A percentile compares a stretch with the other conserved stretches of the same genome.
phyloP scores from a whole-genome alignment of 1,140 invertebrate species.

The Papilio glaucus region DNA sequence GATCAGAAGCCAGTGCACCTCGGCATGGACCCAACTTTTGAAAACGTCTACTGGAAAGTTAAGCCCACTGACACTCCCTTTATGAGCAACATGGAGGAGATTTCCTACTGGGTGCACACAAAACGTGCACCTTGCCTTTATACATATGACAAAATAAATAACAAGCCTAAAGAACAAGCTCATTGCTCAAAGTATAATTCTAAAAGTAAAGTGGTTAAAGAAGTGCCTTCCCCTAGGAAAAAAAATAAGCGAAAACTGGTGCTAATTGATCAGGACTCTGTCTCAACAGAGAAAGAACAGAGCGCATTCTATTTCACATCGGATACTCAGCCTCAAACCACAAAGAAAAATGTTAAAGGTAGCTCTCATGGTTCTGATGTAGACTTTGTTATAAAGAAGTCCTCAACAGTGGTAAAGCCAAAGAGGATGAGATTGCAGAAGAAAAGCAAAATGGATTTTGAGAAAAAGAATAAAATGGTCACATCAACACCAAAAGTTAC shows the following conservation, averaged over 20 bases:
- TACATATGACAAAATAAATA: conserved; percentile 68
- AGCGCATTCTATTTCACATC: conserved; percentile 70
- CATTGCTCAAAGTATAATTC: conserved; percentile 58
- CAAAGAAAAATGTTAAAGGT: conserved; percentile 56
- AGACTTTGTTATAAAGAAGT: conserved; percentile 71
- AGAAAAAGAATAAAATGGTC: conserved; percentile 67
- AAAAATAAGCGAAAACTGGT: conserved; percentile 70
- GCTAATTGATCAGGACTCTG: conserved; percentile 63
- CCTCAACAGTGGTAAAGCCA: conserved; percentile 52
- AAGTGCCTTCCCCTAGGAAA: conserved; percentile 58
- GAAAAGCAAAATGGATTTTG: conserved; percentile 49
- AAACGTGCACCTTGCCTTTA: conserved; percentile 74
- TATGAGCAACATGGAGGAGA: conserved; percentile 78
- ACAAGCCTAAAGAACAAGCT: conserved; percentile 60
- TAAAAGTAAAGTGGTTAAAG: conserved; percentile 49
- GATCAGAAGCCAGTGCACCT: conserved; percentile 41
- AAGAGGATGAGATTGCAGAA: conserved; percentile 60
- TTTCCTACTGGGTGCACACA: conserved; percentile 74
- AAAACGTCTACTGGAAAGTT: conserved; percentile 15
- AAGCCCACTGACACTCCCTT: conserved; percentile 56
- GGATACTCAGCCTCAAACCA: conserved; percentile 50
- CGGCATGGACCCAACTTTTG: conserved; percentile 39
- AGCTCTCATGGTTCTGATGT: conserved; percentile 57
- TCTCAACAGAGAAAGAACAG: conserved; percentile 60
- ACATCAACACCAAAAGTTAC: conserved; percentile 71